Base-by-base conservation (phyloP, 2,113 vertebrate species). In the Austrofundulus limnaeus region DNA sequence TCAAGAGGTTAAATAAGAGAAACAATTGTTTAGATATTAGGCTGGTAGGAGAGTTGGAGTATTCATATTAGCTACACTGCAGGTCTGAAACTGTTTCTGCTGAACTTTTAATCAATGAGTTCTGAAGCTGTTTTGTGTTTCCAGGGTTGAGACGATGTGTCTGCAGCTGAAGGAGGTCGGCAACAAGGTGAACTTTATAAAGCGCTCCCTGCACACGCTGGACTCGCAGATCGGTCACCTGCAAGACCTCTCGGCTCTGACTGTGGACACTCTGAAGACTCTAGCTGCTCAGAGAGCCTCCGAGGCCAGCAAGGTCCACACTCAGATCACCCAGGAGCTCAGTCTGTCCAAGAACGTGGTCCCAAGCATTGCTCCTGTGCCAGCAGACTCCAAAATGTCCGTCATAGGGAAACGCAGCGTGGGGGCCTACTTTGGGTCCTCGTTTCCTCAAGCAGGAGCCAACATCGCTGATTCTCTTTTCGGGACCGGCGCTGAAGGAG, bases 191-290 rank as follows among this genome's bases (percentile, higher is more conserved):
- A 99, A 96, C 93, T 98, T 96, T 78, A 98, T 98, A 81, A 98
- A 99, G 82, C 93, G 96, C 43, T 98, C 96, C 5, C 82, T 98
- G 68, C 96, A 98, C 84, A 97, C 97, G 17, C 88, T 99, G 90
- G 97, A 99, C 88, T 96, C 96, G 12, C 96, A 99, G 69, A 99
- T 99, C 57, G 97, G 97, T 13, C 97, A 99, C 89, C 91, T 99
- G n/a, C 97, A 99, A 85, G 97, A 99, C 77, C 94, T 99, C 17
- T 98, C 96, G 1, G 97, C 94, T 23, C 91, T 99, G 6, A 99
- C 96, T 8, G 96, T 99, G 87, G 97, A 99, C 82, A 99, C 96
- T n/a, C 85, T 98, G 82, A 99, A 99, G 90, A 95, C 96, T 0
- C 92, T 99, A n/a, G 97, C 95, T 8, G 97, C 97, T 0, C 97